Conservation (phyloP, 2,888 invertebrate genomes). For the Torymus tubicola region DNA sequence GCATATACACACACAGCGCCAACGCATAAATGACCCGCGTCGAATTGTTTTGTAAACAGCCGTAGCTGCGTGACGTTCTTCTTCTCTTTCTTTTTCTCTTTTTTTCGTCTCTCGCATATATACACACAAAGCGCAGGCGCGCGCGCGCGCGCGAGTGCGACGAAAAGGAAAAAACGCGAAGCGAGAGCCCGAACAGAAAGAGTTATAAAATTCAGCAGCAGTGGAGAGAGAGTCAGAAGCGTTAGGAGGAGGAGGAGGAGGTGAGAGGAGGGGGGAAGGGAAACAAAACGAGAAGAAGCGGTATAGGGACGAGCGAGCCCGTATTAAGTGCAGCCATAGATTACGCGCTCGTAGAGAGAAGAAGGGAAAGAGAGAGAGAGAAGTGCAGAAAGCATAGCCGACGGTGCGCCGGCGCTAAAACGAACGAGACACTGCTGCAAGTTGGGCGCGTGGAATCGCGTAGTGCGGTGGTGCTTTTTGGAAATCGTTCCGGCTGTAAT, state of each 20-base stretch:
- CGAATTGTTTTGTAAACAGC: no score
- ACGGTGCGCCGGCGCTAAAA: slow-evolving; percentile 67
- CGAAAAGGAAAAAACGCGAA: no score
- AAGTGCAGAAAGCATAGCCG: not conserved
- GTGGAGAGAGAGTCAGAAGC: slow-evolving; percentile 30
- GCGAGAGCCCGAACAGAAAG: no score
- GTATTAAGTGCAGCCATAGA: slow-evolving; percentile 76
- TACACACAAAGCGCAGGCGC: no score
- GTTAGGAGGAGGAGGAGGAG: slow-evolving; percentile 48
- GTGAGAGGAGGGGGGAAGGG: slow-evolving; percentile 48
- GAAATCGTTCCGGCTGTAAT: no score
- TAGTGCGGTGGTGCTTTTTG: no score
- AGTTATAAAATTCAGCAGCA: not conserved
- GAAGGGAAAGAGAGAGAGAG: slow-evolving; percentile 4
- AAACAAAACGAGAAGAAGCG: slow-evolving; percentile 61
- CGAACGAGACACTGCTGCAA: not conserved
- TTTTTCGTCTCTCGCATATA: not conserved
- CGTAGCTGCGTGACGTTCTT: not conserved
- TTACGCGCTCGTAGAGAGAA: slow-evolving; percentile 63
- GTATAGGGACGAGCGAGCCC: slow-evolving; percentile 65
- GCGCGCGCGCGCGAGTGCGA: no score
- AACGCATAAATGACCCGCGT: no score
- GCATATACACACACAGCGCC: no score
- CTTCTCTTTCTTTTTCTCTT: not conserved
- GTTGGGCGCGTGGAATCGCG: no score